phyloP scores from a whole-genome alignment of 2,113 vertebrate genomes.

The Vidua macroura region DNA sequence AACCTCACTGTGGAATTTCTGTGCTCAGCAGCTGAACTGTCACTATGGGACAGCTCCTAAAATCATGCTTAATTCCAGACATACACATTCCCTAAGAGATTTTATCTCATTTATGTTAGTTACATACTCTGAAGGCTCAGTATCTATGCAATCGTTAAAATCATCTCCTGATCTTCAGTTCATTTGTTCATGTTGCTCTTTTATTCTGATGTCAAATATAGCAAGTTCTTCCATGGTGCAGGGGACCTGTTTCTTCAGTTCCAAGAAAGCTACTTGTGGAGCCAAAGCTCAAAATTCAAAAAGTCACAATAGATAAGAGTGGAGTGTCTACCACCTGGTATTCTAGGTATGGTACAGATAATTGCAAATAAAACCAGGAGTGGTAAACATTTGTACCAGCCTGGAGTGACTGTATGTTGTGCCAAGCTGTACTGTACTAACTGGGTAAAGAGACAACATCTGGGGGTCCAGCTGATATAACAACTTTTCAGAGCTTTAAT shows the following conservation, averaged over 20 bases:
- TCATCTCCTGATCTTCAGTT: neutral
- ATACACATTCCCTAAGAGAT: neutral
- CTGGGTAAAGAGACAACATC: neutral
- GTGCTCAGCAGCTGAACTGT: neutral
- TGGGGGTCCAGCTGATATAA: neutral
- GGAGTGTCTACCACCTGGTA: neutral
- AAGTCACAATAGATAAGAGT: neutral
- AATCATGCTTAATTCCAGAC: neutral
- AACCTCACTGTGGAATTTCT: neutral
- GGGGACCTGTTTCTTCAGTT: neutral
- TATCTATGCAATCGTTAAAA: neutral
- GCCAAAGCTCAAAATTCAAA: neutral
- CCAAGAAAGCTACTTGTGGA: neutral
- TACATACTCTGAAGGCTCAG: neutral
- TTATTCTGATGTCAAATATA: neutral
- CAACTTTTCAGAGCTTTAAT: neutral
- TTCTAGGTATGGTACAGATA: neutral
- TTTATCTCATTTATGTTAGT: neutral
- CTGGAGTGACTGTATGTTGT: neutral
- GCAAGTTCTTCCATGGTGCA: neutral
- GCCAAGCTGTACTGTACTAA: neutral
- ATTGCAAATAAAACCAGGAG: neutral
- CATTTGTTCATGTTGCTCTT: neutral
- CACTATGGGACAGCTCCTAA: neutral
- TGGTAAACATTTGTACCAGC: neutral